These are phyloP conservation scores for Medauroidea extradentata DNA, from an alignment of 1,140 invertebrate species.

Conservation along the genomic window DNA sequence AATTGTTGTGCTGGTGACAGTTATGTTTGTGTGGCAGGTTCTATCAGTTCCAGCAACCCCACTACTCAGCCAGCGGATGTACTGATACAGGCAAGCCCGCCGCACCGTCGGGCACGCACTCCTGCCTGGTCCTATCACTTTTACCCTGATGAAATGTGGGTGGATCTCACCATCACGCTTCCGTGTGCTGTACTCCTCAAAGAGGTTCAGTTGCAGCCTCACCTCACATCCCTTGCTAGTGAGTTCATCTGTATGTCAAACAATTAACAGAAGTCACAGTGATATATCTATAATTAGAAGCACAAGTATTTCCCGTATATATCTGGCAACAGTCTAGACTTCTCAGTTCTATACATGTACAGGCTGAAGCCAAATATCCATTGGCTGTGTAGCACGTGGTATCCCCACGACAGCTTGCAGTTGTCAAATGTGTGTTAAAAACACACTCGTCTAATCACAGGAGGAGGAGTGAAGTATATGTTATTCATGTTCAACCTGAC, in stretches of 20 bases:
- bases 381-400: too few relatives aligned
- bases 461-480: too few relatives aligned
- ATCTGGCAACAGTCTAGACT: too few relatives aligned
- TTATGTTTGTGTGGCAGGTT: conserved; percentile 46
- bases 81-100: conserved; percentile 64
- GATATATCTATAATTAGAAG: background rate
- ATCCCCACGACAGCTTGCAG: too few relatives aligned
- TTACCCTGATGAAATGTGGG: conserved; percentile 82
- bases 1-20: conserved; percentile 1
- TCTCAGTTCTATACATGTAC: too few relatives aligned
- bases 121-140: conserved; percentile 92
- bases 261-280: background rate
- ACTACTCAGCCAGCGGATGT: conserved; percentile 84
- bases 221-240: conserved; percentile 77
- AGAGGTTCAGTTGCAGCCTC: conserved; percentile 85
- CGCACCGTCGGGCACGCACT: conserved; percentile 75
- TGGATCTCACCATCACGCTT: conserved; percentile 79
- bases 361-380: too few relatives aligned
- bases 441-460: too few relatives aligned
- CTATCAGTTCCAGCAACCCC: conserved; percentile 74
- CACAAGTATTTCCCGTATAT: too few relatives aligned
- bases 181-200: conserved; percentile 85
- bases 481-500: too few relatives aligned
- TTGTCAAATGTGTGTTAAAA: too few relatives aligned
- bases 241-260: conserved; percentile 29